Conservation (phyloP, 37 sponge, comb jelly and placozoan species). For the Petrosia ficiformis region DNA sequence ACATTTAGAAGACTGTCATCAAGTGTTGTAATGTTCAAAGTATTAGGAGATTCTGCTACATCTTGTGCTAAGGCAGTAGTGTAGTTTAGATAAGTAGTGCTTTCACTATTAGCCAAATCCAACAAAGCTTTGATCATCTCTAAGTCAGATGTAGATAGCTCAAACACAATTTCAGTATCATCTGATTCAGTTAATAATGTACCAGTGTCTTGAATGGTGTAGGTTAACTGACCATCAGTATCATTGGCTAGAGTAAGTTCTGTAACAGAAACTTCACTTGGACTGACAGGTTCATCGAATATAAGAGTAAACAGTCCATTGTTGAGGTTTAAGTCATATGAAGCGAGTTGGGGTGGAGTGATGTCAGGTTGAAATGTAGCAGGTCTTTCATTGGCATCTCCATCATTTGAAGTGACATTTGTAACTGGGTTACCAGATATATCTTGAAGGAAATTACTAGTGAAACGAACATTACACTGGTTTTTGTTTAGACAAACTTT, state of each 20-base stretch:
- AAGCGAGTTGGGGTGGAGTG: constrained; percentile 48
- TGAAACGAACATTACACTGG: constrained; percentile 65
- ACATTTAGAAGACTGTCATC: constrained; percentile 35
- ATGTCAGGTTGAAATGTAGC: constrained; percentile 61
- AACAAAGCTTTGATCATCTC: constrained; percentile 62
- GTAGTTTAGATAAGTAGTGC: constrained; percentile 70
- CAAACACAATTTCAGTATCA: constrained; percentile 45
- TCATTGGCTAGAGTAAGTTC: constrained; percentile 59
- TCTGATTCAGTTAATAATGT: constrained; percentile 16
- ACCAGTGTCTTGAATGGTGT: constrained; percentile 57
- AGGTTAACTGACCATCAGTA: constrained; percentile 16
- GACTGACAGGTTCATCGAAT: constrained; percentile 83
- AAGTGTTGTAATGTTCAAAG: constrained; percentile 20
- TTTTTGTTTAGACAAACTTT: constrained; percentile 45
- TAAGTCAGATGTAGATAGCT: constrained; percentile 50
- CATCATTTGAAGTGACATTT: background rate
- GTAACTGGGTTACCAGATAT: constrained; percentile 52
- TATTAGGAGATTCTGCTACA: constrained; percentile 32
- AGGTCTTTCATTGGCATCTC: background rate
- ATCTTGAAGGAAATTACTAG: constrained; percentile 56
- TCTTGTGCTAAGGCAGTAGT: constrained; percentile 58
- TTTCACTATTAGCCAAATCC: constrained; percentile 45
- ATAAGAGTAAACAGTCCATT: constrained; percentile 45
- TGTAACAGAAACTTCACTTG: constrained; percentile 13
- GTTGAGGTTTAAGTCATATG: constrained; percentile 68